Evolutionary conservation across 2,888 invertebrate species (phyloP).

Genomic region (Leptopilina syphax): DNA sequence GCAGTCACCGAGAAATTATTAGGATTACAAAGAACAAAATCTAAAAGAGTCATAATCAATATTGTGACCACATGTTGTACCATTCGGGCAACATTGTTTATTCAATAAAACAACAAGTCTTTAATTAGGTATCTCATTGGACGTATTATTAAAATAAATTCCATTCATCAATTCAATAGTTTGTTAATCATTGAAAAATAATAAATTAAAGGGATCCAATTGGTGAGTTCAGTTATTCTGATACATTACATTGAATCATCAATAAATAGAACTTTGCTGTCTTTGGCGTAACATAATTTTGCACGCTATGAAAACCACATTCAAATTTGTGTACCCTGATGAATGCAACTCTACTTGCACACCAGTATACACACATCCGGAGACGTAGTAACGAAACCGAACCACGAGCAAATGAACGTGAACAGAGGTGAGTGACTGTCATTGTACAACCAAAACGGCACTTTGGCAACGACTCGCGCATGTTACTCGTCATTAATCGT

Average conservation of each 20-base stretch:
- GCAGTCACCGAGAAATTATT: no score
- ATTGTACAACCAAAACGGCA: slow-evolving; percentile 33
- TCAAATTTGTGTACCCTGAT: slow-evolving; percentile 22
- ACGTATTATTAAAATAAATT: no score
- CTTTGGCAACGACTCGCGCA: slow-evolving; percentile 24
- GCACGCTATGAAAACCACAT: slow-evolving; percentile 6
- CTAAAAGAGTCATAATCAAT: no score
- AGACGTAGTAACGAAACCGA: slow-evolving; percentile 18
- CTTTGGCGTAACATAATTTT: slow-evolving; percentile 13
- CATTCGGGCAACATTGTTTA: no score
- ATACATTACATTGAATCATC: neutral
- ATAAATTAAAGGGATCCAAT: neutral
- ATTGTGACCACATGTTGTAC: no score
- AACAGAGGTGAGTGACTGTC: slow-evolving; percentile 23
- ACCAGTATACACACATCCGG: slow-evolving; percentile 6
- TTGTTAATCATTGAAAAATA: no score
- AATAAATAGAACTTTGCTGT: neutral
- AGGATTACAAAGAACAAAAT: no score
- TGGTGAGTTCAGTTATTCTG: neutral
- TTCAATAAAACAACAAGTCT: no score
- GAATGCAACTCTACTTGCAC: slow-evolving; percentile 17
- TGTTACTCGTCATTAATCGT: slow-evolving; percentile 32
- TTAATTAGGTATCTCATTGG: no score
- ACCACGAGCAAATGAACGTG: slow-evolving; percentile 20
- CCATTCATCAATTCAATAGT: no score